A percentile compares a stretch with the other conserved stretches of the same genome.
phyloP scores from a whole-genome alignment of 2,888 invertebrate species.

The Podabrus alpinus region DNA sequence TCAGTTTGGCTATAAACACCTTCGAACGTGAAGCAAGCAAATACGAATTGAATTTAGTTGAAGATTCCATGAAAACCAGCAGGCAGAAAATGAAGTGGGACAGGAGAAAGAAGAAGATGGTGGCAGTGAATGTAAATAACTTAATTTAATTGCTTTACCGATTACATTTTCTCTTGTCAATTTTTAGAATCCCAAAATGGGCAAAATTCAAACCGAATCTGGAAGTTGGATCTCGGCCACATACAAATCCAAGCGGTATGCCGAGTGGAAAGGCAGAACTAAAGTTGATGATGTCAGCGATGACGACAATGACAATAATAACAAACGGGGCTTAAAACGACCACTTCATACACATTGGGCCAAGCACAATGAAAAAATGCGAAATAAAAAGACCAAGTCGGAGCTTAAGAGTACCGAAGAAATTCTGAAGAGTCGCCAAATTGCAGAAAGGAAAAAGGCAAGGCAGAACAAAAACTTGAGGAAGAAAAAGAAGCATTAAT shows the following conservation, averaged over 20 bases:
- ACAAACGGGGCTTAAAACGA: not conserved
- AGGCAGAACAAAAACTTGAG: slow-evolving; percentile 58
- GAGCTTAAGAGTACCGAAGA: slow-evolving; percentile 76
- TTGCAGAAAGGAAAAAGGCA: slow-evolving; percentile 67
- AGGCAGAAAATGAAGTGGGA: slow-evolving; percentile 84
- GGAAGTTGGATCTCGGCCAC: slow-evolving; percentile 93
- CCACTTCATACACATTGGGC: slow-evolving; percentile 74
- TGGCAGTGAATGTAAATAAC: slow-evolving; percentile 66
- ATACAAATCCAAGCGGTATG: slow-evolving; percentile 89
- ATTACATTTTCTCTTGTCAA: not conserved
- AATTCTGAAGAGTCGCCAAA: slow-evolving; percentile 73
- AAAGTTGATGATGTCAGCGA: slow-evolving; percentile 59
- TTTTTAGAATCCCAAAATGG: slow-evolving; percentile 61
- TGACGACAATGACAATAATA: slow-evolving; percentile 50
- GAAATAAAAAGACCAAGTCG: slow-evolving; percentile 61
- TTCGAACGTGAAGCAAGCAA: slow-evolving; percentile 81
- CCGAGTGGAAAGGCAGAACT: slow-evolving; percentile 81
- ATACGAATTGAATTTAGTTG: slow-evolving; percentile 81
- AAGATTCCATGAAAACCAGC: slow-evolving; percentile 72
- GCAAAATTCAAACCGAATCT: slow-evolving; percentile 93
- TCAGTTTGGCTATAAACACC: slow-evolving; percentile 73
- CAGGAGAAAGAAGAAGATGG: slow-evolving; percentile 94
- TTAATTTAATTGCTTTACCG: not conserved
- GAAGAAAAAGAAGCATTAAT: slow-evolving; percentile 50
- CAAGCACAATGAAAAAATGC: slow-evolving; percentile 75